A percentile compares a stretch with the other conserved stretches of the same genome.
phyloP scores from a whole-genome alignment of 2,797 vertebrate genomes.

The Ctenopoma multispine region DNA sequence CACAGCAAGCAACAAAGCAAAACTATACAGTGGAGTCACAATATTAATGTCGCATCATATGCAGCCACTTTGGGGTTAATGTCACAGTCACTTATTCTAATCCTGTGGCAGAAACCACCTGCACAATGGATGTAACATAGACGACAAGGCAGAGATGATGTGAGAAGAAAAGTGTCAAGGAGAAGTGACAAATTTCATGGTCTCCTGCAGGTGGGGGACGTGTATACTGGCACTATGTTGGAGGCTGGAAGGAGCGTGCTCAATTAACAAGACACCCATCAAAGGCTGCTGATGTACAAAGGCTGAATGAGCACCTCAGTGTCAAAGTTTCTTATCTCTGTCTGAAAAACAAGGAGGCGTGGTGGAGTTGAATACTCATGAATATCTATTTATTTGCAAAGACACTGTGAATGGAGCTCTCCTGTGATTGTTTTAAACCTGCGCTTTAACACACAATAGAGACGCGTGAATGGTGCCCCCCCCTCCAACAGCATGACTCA shows the following conservation, averaged over 20 bases:
- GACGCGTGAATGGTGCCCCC: slow-evolving; percentile 49
- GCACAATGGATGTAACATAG: slow-evolving; percentile 28
- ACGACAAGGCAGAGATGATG: slow-evolving; percentile 31
- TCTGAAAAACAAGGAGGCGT: slow-evolving; percentile 9
- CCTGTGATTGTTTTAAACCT: slow-evolving; percentile 36
- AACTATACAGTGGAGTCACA: too few relatives aligned
- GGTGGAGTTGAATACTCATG: slow-evolving; percentile 44
- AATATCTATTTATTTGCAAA: slow-evolving; percentile 58
- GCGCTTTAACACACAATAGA: slow-evolving; percentile 59
- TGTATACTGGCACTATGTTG: background rate
- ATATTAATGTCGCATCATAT: too few relatives aligned
- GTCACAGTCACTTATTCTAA: slow-evolving; percentile 21
- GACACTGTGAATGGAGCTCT: slow-evolving; percentile 26
- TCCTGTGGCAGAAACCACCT: slow-evolving; percentile 50
- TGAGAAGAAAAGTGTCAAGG: slow-evolving; percentile 15
- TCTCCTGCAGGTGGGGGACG: slow-evolving; percentile 59
- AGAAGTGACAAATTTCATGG: slow-evolving; percentile 46
- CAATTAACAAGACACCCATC: slow-evolving; percentile 45
- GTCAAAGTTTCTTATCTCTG: slow-evolving; percentile 43
- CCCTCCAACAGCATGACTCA: background rate
- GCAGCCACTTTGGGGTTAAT: background rate
- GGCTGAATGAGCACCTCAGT: slow-evolving; percentile 17
- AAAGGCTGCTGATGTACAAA: slow-evolving; percentile 21
- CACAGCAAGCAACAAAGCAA: too few relatives aligned
- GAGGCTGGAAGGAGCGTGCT: slow-evolving; percentile 34